Evolutionary conservation across 1,140 invertebrate genomes (phyloP).

Genomic region (Ladona fulva): DNA sequence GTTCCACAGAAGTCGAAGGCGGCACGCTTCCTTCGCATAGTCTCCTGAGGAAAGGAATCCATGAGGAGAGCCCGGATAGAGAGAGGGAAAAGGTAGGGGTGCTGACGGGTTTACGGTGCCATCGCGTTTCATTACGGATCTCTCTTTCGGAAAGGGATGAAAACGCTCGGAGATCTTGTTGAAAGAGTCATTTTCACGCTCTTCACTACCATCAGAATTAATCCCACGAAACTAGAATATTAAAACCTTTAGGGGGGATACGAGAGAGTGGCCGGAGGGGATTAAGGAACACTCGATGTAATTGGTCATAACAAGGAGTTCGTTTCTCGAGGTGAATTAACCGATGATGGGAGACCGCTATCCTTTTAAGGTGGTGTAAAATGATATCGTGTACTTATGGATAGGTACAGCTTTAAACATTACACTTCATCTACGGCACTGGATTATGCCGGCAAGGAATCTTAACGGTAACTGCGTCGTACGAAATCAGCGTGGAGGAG

Average conservation of each 20-base stretch:
- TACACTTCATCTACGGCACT: too few relatives aligned
- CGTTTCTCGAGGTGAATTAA: not conserved
- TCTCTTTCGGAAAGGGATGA: not conserved
- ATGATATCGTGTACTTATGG: too few relatives aligned
- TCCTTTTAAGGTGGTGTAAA: too few relatives aligned
- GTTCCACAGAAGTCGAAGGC: not conserved
- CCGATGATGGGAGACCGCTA: too few relatives aligned
- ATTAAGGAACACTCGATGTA: not conserved
- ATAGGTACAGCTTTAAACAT: too few relatives aligned
- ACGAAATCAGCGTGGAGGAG: too few relatives aligned
- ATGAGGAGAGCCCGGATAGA: not conserved
- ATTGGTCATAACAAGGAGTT: not conserved
- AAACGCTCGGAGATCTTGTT: not conserved
- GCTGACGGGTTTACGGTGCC: constrained; percentile 5
- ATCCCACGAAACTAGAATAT: constrained; percentile 1
- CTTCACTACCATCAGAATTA: not conserved
- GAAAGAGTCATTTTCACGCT: not conserved
- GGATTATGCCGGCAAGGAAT: too few relatives aligned
- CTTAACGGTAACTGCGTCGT: too few relatives aligned
- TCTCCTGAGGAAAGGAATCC: too few relatives aligned
- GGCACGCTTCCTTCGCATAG: too few relatives aligned
- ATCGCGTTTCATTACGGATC: not conserved
- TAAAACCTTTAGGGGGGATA: not conserved
- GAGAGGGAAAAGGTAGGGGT: not conserved
- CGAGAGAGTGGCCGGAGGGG: not conserved